Percentiles rank a stretch among this genome's conserved stretches.
These are phyloP conservation scores for Pinctada fucata DNA, from an alignment of 2,888 invertebrate species.

Conservation along the genomic window DNA sequence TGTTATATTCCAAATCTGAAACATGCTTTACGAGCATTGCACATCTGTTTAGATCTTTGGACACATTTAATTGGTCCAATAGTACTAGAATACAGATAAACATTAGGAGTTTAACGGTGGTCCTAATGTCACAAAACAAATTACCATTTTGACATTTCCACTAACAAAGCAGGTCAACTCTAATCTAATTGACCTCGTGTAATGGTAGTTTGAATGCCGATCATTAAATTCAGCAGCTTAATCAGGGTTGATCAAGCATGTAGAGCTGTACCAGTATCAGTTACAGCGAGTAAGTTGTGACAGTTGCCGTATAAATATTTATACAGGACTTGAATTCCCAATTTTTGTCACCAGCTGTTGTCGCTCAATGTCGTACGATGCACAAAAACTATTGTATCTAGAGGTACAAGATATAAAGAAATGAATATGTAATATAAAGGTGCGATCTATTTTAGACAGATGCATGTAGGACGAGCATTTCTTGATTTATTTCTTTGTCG, in stretches of 20 bases:
- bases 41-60: no score
- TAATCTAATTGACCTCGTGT: background rate
- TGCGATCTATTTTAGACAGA: no score
- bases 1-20: no score
- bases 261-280: background rate
- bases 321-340: background rate
- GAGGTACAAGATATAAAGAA: no score
- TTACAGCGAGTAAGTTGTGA: background rate
- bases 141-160: slow-evolving; percentile 1
- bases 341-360: background rate
- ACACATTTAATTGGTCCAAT: no score
- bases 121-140: background rate
- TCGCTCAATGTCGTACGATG: background rate
- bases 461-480: no score
- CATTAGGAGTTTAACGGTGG: background rate
- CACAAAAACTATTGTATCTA: no score
- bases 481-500: no score
- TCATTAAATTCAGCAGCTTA: background rate
- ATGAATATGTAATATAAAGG: no score
- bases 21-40: no score
- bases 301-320: slow-evolving; percentile 4
- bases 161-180: background rate
- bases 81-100: background rate
- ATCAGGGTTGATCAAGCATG: background rate
- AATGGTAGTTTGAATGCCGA: background rate